A percentile compares a stretch with the other conserved stretches of the same genome.
Conservation (phyloP, 1,140 invertebrate species). For the Lerema accius region DNA sequence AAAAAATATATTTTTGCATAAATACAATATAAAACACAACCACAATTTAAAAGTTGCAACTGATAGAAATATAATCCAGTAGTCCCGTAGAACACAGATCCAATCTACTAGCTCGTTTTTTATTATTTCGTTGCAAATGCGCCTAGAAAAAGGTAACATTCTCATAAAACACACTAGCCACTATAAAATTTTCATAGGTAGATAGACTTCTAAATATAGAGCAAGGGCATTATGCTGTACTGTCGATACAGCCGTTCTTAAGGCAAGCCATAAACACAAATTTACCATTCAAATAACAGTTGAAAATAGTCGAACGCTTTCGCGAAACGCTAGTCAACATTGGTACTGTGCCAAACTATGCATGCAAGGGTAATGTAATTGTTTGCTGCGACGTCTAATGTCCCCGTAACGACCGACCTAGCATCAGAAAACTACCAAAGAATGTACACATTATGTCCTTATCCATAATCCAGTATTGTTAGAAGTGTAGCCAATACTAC, state of each 20-base stretch:
- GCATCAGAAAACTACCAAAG: conserved; percentile 43
- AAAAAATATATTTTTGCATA: too few relatives aligned
- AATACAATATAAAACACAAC: too few relatives aligned
- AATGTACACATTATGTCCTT: conserved; percentile 32
- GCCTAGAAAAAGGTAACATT: too few relatives aligned
- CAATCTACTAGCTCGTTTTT: too few relatives aligned
- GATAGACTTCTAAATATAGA: not conserved
- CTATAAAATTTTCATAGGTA: too few relatives aligned
- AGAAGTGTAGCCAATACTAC: conserved; percentile 21
- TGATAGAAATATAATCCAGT: too few relatives aligned
- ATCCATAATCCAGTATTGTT: conserved; percentile 31
- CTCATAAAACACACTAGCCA: too few relatives aligned
- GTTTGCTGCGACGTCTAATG: conserved; percentile 71
- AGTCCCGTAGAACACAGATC: too few relatives aligned
- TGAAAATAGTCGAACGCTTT: conserved; percentile 61
- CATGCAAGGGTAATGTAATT: conserved; percentile 69
- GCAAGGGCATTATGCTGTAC: conserved; percentile 3
- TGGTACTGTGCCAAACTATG: conserved; percentile 72
- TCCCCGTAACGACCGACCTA: conserved; percentile 57
- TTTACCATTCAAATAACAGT: conserved; percentile 60
- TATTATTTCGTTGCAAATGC: too few relatives aligned
- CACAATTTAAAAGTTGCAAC: too few relatives aligned
- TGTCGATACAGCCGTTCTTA: conserved; percentile 30
- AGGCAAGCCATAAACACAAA: conserved; percentile 53
- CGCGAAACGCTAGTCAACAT: conserved; percentile 60